Evolutionary conservation across 2,113 vertebrate genomes (phyloP).

Genomic region (Glaucidium brasilianum): DNA sequence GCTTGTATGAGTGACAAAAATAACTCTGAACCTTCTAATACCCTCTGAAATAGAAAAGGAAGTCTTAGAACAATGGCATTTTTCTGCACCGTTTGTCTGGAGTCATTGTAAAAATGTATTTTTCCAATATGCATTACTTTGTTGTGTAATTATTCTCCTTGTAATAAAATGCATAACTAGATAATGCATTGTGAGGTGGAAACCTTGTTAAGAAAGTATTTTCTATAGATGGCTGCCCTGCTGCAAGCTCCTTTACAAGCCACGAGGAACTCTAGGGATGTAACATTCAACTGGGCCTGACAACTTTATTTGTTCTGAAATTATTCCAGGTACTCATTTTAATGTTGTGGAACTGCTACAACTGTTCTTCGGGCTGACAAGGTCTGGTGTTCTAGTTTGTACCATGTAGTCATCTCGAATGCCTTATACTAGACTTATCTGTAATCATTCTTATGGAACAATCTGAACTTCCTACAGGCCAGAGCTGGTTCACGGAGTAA

Average conservation of each 20-base stretch:
- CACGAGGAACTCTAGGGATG: fast-evolving
- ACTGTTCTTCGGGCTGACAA: background rate
- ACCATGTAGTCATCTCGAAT: background rate
- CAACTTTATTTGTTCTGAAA: background rate
- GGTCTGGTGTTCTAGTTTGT: background rate
- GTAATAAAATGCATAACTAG: slow-evolving; percentile 69
- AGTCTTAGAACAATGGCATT: slow-evolving; percentile 44
- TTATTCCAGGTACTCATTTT: background rate
- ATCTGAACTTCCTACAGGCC: fast-evolving
- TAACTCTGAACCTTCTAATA: background rate
- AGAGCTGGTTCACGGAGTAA: background rate
- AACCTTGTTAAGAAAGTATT: background rate
- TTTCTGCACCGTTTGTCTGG: slow-evolving; percentile 53
- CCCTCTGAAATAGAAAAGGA: slow-evolving; percentile 41
- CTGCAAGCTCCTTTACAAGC: background rate
- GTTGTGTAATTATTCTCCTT: slow-evolving; percentile 73
- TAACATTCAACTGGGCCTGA: fast-evolving
- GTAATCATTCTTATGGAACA: background rate
- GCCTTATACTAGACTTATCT: background rate
- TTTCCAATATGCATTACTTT: slow-evolving; percentile 70
- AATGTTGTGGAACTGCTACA: background rate
- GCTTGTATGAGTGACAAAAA: background rate
- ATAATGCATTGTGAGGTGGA: background rate
- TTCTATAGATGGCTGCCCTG: background rate
- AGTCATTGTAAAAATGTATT: slow-evolving; percentile 74